Evolutionary conservation across 2,888 invertebrate species (phyloP), one percentile per base, ranked within the genome.

Genomic region (Linnaemya tessellans): DNA sequence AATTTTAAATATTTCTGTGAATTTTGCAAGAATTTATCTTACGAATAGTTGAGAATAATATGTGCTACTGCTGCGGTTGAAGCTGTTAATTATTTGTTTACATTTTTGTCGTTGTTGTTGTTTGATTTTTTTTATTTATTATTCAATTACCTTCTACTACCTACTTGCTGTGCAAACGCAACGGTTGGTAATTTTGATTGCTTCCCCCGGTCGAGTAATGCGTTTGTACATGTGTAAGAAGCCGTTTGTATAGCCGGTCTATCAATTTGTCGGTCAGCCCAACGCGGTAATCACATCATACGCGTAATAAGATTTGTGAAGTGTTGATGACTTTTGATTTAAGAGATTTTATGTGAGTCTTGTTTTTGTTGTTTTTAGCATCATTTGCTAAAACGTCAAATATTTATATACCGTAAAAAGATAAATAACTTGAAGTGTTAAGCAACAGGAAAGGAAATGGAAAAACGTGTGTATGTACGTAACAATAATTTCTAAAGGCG

Each of bases 71-170:
- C 18, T 46, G 74, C 64, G 70, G 5, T 46, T 65, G 71, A 54
- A 58, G 77, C 79, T 81, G 78, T 79, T 80, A 85, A 82, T 79
- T 79, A 82, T 82, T 82, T 85, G 85, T 85, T 85, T 85, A 85
- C 85, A 82, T 80, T 85, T 84, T 71, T 73, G 18, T 35, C 62
- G 81, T 68, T 35, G 67, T 70, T 38, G 68, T 60, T 56, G 74
- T 43, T 60, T 58, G 35, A 38, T 60, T 68, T 51, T 79, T 70
- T n/a, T 30, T 30, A 30, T 41, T 64, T 81, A 77, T 80, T 60
- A 85, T 85, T 85, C 82, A 80, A 85, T 85, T 82, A 82, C 74
- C 46, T 38, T 67, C 22, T 58, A 43, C 43, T 64, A 70, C 65
- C 15, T 65, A 54, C 75, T 64, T 70, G 62, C 68, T 74, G 71